Percentiles rank a stretch among this genome's conserved stretches.
Evolutionary conservation across 2,888 invertebrate genomes (phyloP).

Genomic region (Syrphus vitripennis): DNA sequence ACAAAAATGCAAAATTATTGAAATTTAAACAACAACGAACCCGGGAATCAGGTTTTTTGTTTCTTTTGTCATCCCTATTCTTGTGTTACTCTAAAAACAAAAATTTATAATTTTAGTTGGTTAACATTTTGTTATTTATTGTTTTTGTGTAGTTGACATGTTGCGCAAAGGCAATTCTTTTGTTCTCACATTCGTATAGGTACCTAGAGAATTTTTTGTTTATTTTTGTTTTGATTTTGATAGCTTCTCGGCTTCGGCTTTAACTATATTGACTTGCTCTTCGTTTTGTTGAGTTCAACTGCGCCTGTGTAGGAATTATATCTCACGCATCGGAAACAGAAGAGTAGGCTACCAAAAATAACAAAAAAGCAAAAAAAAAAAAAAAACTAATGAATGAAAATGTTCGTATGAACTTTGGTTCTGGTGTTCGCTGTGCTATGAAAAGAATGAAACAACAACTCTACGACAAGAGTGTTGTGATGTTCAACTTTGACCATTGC

Average conservation of each 20-base stretch:
- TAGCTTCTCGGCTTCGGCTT: slow-evolving; percentile 33
- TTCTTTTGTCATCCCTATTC: neutral
- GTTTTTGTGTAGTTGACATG: slow-evolving; percentile 59
- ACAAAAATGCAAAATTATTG: neutral
- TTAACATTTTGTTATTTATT: neutral
- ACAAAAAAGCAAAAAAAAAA: slow-evolving; percentile 13
- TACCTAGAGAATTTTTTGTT: slow-evolving; percentile 20
- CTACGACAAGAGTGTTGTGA: neutral
- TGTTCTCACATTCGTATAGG: slow-evolving; percentile 15
- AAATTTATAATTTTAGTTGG: neutral
- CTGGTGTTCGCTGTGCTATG: too few species aligned
- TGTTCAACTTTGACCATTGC: neutral
- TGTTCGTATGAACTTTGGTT: neutral
- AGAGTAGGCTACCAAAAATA: neutral
- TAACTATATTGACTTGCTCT: neutral
- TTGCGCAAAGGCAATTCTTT: slow-evolving; percentile 59
- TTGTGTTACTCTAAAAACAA: neutral
- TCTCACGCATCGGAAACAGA: neutral
- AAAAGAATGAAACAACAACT: neutral
- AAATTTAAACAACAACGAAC: neutral
- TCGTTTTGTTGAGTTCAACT: neutral
- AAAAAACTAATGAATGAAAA: slow-evolving; percentile 64
- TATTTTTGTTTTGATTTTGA: slow-evolving; percentile 66
- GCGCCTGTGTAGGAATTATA: slow-evolving; percentile 50
- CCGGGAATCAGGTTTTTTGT: neutral